Base-by-base conservation (phyloP, 2,113 vertebrate species). In the Bostrychus sinensis region DNA sequence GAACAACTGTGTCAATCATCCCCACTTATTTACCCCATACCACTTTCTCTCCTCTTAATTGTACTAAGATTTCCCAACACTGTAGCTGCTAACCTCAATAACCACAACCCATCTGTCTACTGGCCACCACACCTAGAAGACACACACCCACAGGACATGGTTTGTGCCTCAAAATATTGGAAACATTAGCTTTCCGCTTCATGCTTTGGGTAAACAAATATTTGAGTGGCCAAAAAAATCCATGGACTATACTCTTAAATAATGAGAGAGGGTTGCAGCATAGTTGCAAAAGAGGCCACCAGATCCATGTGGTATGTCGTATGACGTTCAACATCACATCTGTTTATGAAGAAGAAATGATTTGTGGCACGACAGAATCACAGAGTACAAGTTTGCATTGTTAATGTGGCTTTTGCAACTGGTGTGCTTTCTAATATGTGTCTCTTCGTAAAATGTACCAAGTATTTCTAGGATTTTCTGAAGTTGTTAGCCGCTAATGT, bases 141-240 rank as follows among this genome's bases (percentile, higher is more conserved):
- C 66, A 80, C 78, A 68, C 78, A 66, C 66, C 77, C 79, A 79
- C 67, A 73, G 73, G 70, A 80, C 73, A 81, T 81, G 72, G 50
- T 78, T 77, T 61, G 32, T 64, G 43, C 65, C 72, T 75, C 72
- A 66, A 71, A 77, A 48, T 77, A 71, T 56, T 78, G 61, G 42
- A 80, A 83, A 50, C 58, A 81, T 81, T 46, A 63, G 30, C 30
- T 81, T 62, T 68, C 72, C 58, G 45, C 75, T 75, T 58, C 58
- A 56, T 65, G 39, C 70, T 62, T 62, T 77, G 41, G 53, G 62
- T 68, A 78, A 84, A 82, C 77, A 86, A 86, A 79, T 77, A 71
- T 70, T 72, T 70, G 22, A 38, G 46, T 55, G 64, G 53, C 72
- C 70, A 72, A 60, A 70, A 75, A 70, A 62, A 77, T 81, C 16